A percentile compares a stretch with the other conserved stretches of the same genome.
phyloP scores from a whole-genome alignment of 2,797 vertebrate species.

The Florisuga fusca region DNA sequence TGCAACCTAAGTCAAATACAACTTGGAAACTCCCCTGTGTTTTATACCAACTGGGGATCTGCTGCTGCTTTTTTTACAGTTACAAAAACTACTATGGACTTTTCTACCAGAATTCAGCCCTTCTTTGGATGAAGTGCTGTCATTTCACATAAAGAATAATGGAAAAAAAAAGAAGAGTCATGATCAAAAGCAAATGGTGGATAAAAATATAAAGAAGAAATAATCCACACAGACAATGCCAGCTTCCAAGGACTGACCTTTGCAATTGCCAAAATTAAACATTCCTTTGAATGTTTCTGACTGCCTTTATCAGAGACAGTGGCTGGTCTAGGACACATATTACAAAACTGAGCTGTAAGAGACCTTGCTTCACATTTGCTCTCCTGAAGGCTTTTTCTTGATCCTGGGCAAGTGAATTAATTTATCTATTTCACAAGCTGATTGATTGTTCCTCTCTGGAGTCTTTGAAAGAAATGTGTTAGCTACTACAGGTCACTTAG shows the following conservation, averaged over 20 bases:
- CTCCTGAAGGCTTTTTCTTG: background rate
- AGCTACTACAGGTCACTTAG: background rate
- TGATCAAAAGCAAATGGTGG: background rate
- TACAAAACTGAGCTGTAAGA: background rate
- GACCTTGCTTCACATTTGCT: background rate
- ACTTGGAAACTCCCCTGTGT: background rate
- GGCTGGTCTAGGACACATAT: background rate
- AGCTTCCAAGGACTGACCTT: background rate
- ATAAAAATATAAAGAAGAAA: background rate
- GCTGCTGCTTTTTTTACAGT: background rate
- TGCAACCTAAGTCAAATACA: background rate
- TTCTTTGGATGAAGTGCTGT: background rate
- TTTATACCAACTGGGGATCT: background rate
- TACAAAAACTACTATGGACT: background rate
- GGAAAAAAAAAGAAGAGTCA: background rate
- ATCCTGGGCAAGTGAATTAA: background rate
- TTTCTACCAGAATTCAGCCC: background rate
- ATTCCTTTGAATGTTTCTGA: background rate
- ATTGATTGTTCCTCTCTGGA: background rate
- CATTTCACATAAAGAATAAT: background rate
- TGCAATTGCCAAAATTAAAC: conserved; percentile 1
- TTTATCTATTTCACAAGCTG: conserved; percentile 3
- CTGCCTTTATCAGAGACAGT: background rate
- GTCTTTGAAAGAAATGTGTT: background rate
- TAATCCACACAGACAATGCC: background rate